Percentiles rank a stretch among this genome's conserved stretches.
phyloP scores from a whole-genome alignment of 2,113 vertebrate genomes.

The Callionymus lyra region DNA sequence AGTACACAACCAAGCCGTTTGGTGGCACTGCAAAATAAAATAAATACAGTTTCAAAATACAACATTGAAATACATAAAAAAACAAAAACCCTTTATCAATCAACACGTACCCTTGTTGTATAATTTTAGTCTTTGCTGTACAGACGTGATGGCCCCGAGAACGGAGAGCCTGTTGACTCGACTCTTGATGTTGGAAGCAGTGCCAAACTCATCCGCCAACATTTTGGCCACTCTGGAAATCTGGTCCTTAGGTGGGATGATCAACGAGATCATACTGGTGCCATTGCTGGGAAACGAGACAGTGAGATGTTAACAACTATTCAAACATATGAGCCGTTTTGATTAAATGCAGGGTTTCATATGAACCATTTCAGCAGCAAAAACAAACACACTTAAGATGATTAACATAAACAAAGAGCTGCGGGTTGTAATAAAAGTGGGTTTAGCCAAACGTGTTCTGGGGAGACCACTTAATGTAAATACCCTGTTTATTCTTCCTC shows the following conservation, averaged over 20 bases:
- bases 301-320: background rate
- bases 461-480: no score
- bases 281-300: conserved; percentile 76
- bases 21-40: conserved; percentile 84
- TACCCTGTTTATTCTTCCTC: no score
- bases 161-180: conserved; percentile 98
- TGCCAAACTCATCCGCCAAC: conserved; percentile 98
- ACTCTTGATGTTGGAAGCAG: conserved; percentile 98
- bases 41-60: no score
- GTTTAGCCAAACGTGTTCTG: no score
- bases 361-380: no score
- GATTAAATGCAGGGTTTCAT: background rate
- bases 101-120: conserved; percentile 90
- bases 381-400: no score
- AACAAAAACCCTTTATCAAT: background rate
- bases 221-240: conserved; percentile 99
- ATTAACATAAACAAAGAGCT: no score
- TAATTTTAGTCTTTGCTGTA: conserved; percentile 98
- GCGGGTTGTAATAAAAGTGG: no score
- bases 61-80: no score
- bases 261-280: conserved; percentile 99
- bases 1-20: conserved; percentile 98
- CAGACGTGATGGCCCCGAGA: conserved; percentile 98
- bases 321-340: no score
- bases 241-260: conserved; percentile 99